Evolutionary conservation across 2,888 invertebrate genomes (phyloP), one percentile per base, ranked within the genome.

Genomic region (Eupeodes latifasciatus): DNA sequence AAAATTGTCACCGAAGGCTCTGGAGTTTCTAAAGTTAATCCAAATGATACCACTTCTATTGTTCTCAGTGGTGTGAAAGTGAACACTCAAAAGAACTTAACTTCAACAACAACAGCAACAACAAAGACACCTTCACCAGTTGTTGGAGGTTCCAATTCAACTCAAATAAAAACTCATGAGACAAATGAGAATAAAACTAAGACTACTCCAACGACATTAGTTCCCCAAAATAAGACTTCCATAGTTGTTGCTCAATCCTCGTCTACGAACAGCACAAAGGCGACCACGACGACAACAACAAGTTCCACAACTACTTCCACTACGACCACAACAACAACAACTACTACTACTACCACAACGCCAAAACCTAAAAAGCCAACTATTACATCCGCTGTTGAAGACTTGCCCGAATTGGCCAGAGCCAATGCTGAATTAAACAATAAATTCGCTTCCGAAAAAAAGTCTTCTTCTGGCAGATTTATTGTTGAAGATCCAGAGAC

Each of bases 321-420:
- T 0, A 91, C 92, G 0, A 91, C 92, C 0, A 91, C 92, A 0
- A 91, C 91, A 27, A 19, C 91, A 0, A 91, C 92, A 0, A 91
- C 91, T 0, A 92, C 91, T 0, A 92, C 92, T 1, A 92, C 92
- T 0, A 91, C 92, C 10, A 92, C 92, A 0, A 92, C 92, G n/a
- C 92, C 91, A 62, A 94, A 92, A 89, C 94, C 94, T 11, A 94
- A 94, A 83, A 95, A 95, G 90, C 95, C 95, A 5, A 93, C 92
- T n/a, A 92, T 94, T 7, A 95, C 95, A 0, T 91, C 92, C 61
- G 93, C 94, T 69, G 93, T 93, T 79, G 92, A 92, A 71, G 92
- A 94, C 81, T 93, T 94, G 83, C 91, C 91, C 6, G 90, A 90
- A 71, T 84, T 90, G 19, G 91, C 90, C 55, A 90, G 89, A 27